These are phyloP conservation scores for Polydrusus pterygomalis DNA, from an alignment of 2,888 invertebrate species.

Conservation along the genomic window DNA sequence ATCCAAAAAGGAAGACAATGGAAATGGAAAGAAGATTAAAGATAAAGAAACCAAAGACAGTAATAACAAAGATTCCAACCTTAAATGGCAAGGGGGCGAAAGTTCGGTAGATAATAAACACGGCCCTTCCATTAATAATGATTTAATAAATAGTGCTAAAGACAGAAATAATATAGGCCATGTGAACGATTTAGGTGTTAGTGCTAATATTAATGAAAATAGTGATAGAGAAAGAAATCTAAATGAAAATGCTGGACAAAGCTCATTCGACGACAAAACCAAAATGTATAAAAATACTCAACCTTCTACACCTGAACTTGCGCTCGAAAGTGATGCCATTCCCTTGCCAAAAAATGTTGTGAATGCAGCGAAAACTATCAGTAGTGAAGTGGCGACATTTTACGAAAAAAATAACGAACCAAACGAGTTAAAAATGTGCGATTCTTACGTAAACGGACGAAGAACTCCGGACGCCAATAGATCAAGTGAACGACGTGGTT, in stretches of 20 bases:
- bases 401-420: slow-evolving; percentile 64
- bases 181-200: background rate
- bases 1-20: slow-evolving; percentile 65
- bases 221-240: slow-evolving; percentile 45
- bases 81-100: slow-evolving; percentile 2
- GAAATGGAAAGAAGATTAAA: slow-evolving; percentile 56
- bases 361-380: slow-evolving; percentile 62
- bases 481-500: slow-evolving; percentile 50
- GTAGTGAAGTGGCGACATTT: slow-evolving; percentile 61
- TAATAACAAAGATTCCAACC: slow-evolving; percentile 23
- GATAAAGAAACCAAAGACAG: slow-evolving; percentile 54
- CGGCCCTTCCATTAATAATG: slow-evolving; percentile 8
- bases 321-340: slow-evolving; percentile 61
- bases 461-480: slow-evolving; percentile 39
- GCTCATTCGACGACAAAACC: slow-evolving; percentile 42
- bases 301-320: slow-evolving; percentile 63
- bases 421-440: slow-evolving; percentile 58
- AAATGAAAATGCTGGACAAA: slow-evolving; percentile 48
- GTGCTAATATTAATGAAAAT: background rate
- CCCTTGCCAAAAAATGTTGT: slow-evolving; percentile 64
- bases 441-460: slow-evolving; percentile 54
- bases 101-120: slow-evolving; percentile 6
- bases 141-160: background rate
- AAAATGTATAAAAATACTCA: slow-evolving; percentile 68
- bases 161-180: background rate